Evolutionary conservation across 2,888 invertebrate genomes (phyloP).

Genomic region (Parelbella ahira): DNA sequence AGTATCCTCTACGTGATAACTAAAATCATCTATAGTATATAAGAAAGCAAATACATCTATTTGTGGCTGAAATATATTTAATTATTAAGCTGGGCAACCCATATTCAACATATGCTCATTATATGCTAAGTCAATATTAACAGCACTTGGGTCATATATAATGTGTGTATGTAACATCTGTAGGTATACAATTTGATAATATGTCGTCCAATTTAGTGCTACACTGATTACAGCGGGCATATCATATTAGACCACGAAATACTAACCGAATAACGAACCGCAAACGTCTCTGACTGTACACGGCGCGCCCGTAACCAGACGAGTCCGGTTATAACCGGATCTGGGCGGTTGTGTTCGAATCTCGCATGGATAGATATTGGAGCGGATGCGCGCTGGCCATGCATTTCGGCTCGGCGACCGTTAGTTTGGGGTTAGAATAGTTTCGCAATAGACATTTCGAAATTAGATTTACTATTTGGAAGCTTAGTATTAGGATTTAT

Average conservation of each 20-base stretch:
- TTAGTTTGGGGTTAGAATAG: slow-evolving; percentile 21
- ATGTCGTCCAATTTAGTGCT: neutral
- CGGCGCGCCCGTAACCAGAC: slow-evolving; percentile 34
- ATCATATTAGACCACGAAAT: slow-evolving; percentile 20
- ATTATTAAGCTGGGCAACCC: too few relatives aligned
- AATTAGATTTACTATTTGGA: slow-evolving; percentile 23
- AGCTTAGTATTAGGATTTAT: slow-evolving; percentile 27
- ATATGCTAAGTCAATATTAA: too few relatives aligned
- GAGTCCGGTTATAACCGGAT: slow-evolving; percentile 39
- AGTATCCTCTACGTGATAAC: too few relatives aligned
- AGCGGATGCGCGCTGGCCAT: slow-evolving; percentile 41
- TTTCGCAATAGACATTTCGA: slow-evolving; percentile 23
- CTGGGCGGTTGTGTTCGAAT: slow-evolving; percentile 45
- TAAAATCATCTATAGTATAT: too few relatives aligned
- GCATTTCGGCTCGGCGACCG: slow-evolving; percentile 28
- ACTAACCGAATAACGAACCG: slow-evolving; percentile 28
- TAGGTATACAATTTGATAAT: too few relatives aligned
- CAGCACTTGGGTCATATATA: too few relatives aligned
- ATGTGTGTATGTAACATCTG: too few relatives aligned
- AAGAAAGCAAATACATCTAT: too few relatives aligned
- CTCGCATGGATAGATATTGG: slow-evolving; percentile 49
- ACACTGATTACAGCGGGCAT: neutral
- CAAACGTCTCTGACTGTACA: slow-evolving; percentile 32
- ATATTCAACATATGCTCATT: too few relatives aligned
- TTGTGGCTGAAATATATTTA: too few relatives aligned